These are phyloP conservation scores for Nothura maculosa DNA, from an alignment of 2,797 vertebrate species.

Conservation along the genomic window DNA sequence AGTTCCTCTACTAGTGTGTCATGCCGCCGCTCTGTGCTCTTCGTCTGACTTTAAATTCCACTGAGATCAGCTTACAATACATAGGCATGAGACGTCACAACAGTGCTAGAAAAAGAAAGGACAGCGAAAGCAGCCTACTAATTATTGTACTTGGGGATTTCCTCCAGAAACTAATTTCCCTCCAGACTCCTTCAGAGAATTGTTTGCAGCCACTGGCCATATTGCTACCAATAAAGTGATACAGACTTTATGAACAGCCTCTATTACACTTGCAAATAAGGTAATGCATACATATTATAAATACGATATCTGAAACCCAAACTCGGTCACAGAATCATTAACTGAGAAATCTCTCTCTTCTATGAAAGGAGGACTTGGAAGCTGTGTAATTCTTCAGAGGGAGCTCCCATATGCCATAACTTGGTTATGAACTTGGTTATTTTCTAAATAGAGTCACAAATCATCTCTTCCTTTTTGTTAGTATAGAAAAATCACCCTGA, in stretches of 20 bases:
- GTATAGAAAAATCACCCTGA: background rate
- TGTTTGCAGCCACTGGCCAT: background rate
- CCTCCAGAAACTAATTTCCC: background rate
- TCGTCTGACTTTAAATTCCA: background rate
- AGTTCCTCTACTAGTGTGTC: background rate
- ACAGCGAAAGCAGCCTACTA: background rate
- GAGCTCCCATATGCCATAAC: background rate
- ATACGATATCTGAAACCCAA: constrained; percentile 4
- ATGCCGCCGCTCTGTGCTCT: background rate
- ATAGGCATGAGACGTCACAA: background rate
- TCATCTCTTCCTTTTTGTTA: background rate
- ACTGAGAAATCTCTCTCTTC: constrained; percentile 4
- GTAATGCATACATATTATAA: background rate
- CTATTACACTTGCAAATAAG: constrained; percentile 2
- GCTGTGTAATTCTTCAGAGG: background rate
- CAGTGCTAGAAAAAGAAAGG: background rate
- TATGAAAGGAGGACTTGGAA: background rate
- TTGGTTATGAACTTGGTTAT: background rate
- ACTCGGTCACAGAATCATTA: background rate
- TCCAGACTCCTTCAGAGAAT: background rate
- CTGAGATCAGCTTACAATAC: background rate
- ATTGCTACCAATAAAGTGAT: background rate
- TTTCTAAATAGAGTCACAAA: background rate
- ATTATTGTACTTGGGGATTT: background rate
- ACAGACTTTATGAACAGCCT: background rate